Conservation (phyloP, 1,140 invertebrate genomes). For the Pentalonia nigronervosa region DNA sequence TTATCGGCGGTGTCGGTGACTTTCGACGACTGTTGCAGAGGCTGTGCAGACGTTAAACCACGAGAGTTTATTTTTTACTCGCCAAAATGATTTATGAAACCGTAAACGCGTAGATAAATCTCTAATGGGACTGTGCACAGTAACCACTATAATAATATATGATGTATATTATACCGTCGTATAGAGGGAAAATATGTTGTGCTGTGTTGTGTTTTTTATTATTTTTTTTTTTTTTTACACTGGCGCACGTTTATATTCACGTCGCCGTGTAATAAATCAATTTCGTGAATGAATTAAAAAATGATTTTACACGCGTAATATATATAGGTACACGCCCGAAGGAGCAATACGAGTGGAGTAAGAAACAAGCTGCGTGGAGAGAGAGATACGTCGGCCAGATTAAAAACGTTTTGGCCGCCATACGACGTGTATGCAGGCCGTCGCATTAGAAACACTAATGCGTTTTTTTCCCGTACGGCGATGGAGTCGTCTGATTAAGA, state of each 20-base stretch:
- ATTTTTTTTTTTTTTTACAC: neutral
- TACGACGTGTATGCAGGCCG: neutral
- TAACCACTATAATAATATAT: neutral
- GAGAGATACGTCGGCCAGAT: conserved; percentile 9
- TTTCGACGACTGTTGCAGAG: neutral
- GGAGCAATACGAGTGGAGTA: neutral
- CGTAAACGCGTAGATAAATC: neutral
- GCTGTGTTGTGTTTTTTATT: neutral
- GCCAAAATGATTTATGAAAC: neutral
- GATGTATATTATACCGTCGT: neutral
- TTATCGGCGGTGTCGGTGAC: neutral
- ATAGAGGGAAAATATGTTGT: neutral
- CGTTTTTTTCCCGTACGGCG: neutral
- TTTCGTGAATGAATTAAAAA: conserved; percentile 46
- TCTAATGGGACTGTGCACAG: neutral
- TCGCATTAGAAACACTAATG: neutral
- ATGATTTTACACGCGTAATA: neutral
- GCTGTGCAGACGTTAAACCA: neutral
- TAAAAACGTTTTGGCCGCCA: neutral
- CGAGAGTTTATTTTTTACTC: neutral
- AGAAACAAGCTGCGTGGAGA: neutral
- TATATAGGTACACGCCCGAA: neutral
- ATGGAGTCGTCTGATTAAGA: conserved; percentile 19
- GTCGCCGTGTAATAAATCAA: conserved; percentile 26
- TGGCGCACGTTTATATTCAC: neutral